Base-by-base conservation (phyloP, 2,113 vertebrate genomes). In the Poeciliopsis prolifica region DNA sequence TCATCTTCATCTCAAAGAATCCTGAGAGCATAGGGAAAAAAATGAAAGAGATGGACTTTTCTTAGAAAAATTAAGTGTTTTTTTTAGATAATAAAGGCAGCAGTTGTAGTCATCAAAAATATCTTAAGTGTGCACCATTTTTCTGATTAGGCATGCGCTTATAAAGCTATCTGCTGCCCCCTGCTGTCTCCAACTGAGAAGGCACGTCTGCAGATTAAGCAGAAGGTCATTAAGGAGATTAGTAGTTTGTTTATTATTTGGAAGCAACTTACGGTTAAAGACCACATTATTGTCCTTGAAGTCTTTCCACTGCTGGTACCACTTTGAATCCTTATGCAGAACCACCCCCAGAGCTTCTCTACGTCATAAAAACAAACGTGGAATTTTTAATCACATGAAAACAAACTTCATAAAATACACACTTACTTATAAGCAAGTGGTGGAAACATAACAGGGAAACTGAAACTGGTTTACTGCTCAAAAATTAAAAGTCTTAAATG, bases 1-100 rank as follows among this genome's bases (percentile, higher is more conserved):
- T 99, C 97, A 98, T 98, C 92, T 99, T 99, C 96, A 99, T 98
- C 85, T 97, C 97, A 1, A 99, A 99, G 91, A 98, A 96, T 73
- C 97, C 98, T 99, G 87, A 15, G 0, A 19, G 31, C 74, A 22
- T 84, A 58, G 14, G 1, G 70, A 2, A 30, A 7, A 2, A 33
- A 3, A 15, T 2, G 61, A 15, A 85, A 13, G n/a, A 10, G 72
- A 4, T n/a, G 15, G 15, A 9, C 60, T 3, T 63, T 29, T 11
- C 12, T 29, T 13, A 2, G 28, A 61, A n/a, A 40, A 19, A 19
- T 6, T 0, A 14, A 13, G 17, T 65, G 31, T 2, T 31, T 10
- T 2, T 28, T 14, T 24, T 1, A 28, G 3, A 19, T 17, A 24
- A 71, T 7, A 10, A 78, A 35, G 33, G 2, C 2, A 58, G 13